Percentiles rank a stretch among this genome's conserved stretches.
phyloP scores from a whole-genome alignment of 2,113 vertebrate genomes.

The Catharus fuscescens region DNA sequence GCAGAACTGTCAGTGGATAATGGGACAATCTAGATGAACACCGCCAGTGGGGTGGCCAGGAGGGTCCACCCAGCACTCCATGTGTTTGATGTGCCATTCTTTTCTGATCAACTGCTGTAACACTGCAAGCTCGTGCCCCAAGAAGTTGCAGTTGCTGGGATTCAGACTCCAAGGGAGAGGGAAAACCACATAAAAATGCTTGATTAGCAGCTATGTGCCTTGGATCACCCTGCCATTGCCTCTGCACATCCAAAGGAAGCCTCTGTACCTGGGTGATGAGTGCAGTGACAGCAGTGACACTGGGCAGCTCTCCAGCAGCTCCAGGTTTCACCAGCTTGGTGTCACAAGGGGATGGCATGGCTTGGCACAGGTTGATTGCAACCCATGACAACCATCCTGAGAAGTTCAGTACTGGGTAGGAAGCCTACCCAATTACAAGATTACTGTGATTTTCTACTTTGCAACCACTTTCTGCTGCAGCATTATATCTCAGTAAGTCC shows the following conservation, averaged over 20 bases:
- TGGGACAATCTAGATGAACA: not conserved
- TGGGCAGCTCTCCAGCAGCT: not conserved
- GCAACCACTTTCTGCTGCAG: not conserved
- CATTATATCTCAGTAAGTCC: not conserved
- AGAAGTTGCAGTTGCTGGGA: not conserved
- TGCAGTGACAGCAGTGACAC: not conserved
- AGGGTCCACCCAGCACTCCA: not conserved
- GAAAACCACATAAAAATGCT: not conserved
- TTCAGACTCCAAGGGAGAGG: not conserved
- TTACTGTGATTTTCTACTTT: not conserved
- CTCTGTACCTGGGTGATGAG: not conserved
- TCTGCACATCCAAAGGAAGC: not conserved
- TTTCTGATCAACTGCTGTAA: accelerated
- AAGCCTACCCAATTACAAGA: not conserved
- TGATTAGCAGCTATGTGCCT: not conserved
- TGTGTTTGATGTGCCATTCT: not conserved
- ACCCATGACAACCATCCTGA: not conserved
- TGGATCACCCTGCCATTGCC: not conserved
- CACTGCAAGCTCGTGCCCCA: not conserved
- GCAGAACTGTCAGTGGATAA: not conserved
- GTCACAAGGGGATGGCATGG: not conserved
- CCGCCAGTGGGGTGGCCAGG: not conserved
- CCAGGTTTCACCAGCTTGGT: not conserved
- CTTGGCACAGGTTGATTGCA: not conserved
- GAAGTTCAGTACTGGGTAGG: not conserved